Percentiles rank a stretch among this genome's conserved stretches.
Conservation (phyloP, 2,797 vertebrate genomes). For the Crenuchus spilurus region DNA sequence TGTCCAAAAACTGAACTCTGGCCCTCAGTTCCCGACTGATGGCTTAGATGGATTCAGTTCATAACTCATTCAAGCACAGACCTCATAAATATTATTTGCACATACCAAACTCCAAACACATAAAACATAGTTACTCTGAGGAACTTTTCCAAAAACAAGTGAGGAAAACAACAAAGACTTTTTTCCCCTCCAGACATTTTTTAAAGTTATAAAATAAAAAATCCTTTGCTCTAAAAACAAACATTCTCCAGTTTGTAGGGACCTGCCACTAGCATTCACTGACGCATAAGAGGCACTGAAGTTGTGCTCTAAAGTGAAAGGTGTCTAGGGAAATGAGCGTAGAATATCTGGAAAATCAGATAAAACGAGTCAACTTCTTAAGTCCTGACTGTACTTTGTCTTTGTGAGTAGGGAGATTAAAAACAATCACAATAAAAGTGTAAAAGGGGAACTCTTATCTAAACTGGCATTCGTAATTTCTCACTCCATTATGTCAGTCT, state of each 20-base stretch:
- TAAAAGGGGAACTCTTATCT: conserved; percentile 17
- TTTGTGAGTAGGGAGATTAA: neutral
- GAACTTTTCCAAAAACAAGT: conserved; percentile 25
- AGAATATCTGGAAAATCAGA: neutral
- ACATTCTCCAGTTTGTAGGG: conserved; percentile 5
- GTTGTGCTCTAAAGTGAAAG: neutral
- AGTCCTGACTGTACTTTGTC: neutral
- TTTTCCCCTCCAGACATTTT: neutral
- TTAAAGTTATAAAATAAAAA: conserved; percentile 36
- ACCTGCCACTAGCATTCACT: neutral
- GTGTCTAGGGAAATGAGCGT: neutral
- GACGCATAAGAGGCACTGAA: neutral
- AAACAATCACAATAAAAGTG: conserved; percentile 10
- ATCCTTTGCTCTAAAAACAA: conserved; percentile 41
- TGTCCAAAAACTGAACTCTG: too few relatives aligned
- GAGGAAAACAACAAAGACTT: conserved; percentile 7
- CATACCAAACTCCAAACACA: conserved; percentile 4
- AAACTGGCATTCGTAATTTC: conserved; percentile 12
- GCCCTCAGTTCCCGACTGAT: too few relatives aligned
- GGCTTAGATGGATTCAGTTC: neutral
- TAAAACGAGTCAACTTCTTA: neutral
- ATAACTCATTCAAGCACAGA: neutral
- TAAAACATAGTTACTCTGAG: neutral
- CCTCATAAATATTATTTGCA: conserved; percentile 11
- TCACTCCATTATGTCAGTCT: neutral